Conservation (phyloP, 2,888 invertebrate genomes). For the Gisinianus flammeolus region DNA sequence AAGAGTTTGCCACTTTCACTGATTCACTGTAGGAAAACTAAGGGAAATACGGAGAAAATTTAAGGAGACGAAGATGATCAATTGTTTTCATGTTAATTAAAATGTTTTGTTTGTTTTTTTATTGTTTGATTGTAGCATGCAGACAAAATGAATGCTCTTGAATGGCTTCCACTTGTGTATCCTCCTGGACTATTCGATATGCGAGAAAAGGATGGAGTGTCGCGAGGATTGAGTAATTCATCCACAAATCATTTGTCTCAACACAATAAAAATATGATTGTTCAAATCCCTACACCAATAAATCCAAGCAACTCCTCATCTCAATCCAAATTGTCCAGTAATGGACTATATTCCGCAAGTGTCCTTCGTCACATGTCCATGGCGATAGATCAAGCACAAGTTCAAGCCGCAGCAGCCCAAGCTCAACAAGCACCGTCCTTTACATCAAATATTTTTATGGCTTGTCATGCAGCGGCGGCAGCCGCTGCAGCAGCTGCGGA, state of each 20-base stretch:
- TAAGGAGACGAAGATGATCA: no score
- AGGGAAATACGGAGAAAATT: no score
- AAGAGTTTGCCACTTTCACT: no score
- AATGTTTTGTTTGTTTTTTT: neutral
- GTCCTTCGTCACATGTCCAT: slow-evolving; percentile 52
- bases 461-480: slow-evolving; percentile 41
- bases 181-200: slow-evolving; percentile 62
- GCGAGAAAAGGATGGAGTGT: slow-evolving; percentile 90
- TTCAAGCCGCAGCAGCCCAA: slow-evolving; percentile 20
- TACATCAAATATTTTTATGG: slow-evolving; percentile 53
- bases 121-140: slow-evolving; percentile 16
- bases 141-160: slow-evolving; percentile 58
- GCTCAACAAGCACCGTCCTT: slow-evolving; percentile 33
- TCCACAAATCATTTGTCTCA: slow-evolving; percentile 67
- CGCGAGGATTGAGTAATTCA: slow-evolving; percentile 61
- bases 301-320: no score
- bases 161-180: slow-evolving; percentile 57
- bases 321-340: slow-evolving; percentile 16
- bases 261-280: slow-evolving; percentile 64
- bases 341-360: slow-evolving; percentile 46
- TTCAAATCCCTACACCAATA: slow-evolving; percentile 26
- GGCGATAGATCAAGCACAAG: slow-evolving; percentile 47
- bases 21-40: neutral
- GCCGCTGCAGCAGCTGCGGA: slow-evolving; percentile 29
- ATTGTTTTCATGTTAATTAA: neutral